Base-by-base conservation (phyloP, 2,113 vertebrate species). In the Tylochromis polylepis region DNA sequence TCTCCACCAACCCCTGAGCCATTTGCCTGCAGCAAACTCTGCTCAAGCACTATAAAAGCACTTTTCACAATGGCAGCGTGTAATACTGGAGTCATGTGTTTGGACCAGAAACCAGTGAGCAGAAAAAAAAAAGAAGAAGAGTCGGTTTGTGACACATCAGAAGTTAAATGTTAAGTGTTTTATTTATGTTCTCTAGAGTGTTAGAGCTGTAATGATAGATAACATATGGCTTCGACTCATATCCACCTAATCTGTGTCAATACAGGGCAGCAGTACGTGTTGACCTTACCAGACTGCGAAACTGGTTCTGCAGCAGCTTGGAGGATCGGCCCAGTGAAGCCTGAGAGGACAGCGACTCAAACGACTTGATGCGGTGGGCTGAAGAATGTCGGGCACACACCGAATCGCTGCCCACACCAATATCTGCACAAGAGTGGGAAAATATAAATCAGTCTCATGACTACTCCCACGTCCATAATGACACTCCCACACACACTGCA, bases 341-440 rank as follows among this genome's bases (percentile, higher is more conserved):
- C 94, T 99, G 99, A 27, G 97, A 97, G 93, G 97, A 97, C 91
- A 99, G 95, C 14, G 98, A 99, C 95, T 99, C 99, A 2, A 99
- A 98, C 1, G 99, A 99, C 90, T 99, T 99, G 94, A 98, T 99
- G 72, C 98, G 97, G 87, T 97, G 97, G 77, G 98, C 98, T 4
- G 98, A 98, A 58, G 98, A 96, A 90, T 96, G 97, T 38, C 98
- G 97, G 53, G 97, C 94, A 2, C 98, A 99, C 94, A 99, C 97
- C 14, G 98, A 98, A 91, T 99, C 99, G 78, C 98, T 98, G 87
- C 98, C 98, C 86, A 99, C 97, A 22, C 99, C 98, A 51, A 99
- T 99, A 95, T 99, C 99, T 99, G 95, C 1, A 90, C n/a, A 86
- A 27, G 75, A 31, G 86, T 29, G 24, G 18, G 34, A 51, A 53